Percentiles rank a stretch among this genome's conserved stretches.
Evolutionary conservation across 2,797 vertebrate species (phyloP).

Genomic region (Ctenopoma kingsleyae): DNA sequence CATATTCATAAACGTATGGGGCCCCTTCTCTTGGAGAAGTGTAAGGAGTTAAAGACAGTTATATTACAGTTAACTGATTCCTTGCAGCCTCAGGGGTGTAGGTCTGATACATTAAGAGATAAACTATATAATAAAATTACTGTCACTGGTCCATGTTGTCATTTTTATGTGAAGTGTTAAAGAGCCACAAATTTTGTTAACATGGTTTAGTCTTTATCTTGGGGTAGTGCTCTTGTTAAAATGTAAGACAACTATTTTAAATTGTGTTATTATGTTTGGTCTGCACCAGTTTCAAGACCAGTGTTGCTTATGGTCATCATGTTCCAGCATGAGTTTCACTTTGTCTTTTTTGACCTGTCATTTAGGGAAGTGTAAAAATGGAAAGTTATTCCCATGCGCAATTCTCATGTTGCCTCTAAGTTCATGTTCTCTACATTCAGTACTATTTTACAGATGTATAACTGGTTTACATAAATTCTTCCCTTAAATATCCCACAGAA

Average conservation of each 20-base stretch:
- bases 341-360: slow-evolving; percentile 20
- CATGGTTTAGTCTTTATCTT: background rate
- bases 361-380: slow-evolving; percentile 53
- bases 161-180: background rate
- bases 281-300: background rate
- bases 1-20: background rate
- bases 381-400: slow-evolving; percentile 27
- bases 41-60: background rate
- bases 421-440: background rate
- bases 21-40: background rate
- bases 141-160: background rate
- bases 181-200: background rate
- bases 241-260: background rate
- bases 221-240: background rate
- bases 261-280: background rate
- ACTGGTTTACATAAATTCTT: background rate
- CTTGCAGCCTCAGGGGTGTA: background rate
- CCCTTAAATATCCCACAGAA: background rate
- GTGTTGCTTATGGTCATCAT: background rate
- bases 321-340: slow-evolving; percentile 10
- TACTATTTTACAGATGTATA: background rate
- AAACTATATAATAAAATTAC: background rate
- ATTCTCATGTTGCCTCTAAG: slow-evolving; percentile 3
- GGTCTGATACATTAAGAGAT: no score
- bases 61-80: no score